Evolutionary conservation across 2,113 vertebrate genomes (phyloP).

Genomic region (Lepus timidus): DNA sequence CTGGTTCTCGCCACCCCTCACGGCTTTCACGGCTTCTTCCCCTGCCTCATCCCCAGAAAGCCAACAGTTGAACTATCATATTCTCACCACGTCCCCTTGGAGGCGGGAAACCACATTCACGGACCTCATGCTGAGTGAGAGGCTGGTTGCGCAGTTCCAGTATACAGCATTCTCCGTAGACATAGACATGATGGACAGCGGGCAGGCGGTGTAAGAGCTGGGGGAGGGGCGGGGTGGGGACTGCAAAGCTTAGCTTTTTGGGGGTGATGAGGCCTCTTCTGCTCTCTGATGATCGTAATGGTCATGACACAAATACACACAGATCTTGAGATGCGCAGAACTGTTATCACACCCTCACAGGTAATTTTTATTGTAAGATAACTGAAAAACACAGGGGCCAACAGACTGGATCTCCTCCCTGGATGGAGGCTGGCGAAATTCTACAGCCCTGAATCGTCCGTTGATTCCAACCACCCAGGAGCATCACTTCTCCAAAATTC

Average conservation of each 20-base stretch:
- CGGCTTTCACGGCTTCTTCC: neutral
- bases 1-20: neutral
- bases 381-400: neutral
- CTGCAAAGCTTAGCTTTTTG: neutral
- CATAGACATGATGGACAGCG: neutral
- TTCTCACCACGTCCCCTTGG: neutral
- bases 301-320: slow-evolving; percentile 21
- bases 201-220: neutral
- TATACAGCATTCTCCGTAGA: neutral
- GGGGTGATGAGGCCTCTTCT: neutral
- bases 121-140: neutral
- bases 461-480: neutral
- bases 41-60: neutral
- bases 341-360: neutral
- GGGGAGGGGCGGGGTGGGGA: neutral
- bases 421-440: neutral
- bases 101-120: slow-evolving; percentile 15
- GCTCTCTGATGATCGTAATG: neutral
- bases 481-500: slow-evolving; percentile 22
- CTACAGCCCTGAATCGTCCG: neutral
- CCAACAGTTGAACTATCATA: slow-evolving; percentile 26
- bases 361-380: neutral
- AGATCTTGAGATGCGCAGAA: neutral
- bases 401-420: neutral
- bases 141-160: neutral